These are phyloP conservation scores for Palythoa caribaeorum DNA, from an alignment of 92 coral and sea anemone genomes.

Conservation along the genomic window DNA sequence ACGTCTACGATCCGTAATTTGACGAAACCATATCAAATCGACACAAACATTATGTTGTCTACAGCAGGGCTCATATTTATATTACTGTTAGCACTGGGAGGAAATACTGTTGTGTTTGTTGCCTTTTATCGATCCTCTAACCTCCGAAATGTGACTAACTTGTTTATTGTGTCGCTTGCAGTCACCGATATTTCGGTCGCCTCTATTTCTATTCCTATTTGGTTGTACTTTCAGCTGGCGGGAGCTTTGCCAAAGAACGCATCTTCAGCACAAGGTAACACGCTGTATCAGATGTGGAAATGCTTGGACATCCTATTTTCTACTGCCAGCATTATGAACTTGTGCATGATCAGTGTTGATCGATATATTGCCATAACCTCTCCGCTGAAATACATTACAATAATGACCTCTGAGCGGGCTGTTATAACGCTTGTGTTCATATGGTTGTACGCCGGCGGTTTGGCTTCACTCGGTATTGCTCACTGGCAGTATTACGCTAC, in stretches of 20 bases:
- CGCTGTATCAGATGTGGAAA: constrained; percentile 66
- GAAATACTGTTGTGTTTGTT: constrained; percentile 75
- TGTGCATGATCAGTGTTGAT: constrained; percentile 85
- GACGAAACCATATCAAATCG: background rate
- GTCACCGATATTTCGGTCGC: constrained; percentile 84
- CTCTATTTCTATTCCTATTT: constrained; percentile 76
- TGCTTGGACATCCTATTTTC: constrained; percentile 85
- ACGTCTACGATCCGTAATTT: background rate
- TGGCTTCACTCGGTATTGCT: constrained; percentile 63
- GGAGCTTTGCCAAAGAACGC: constrained; percentile 54
- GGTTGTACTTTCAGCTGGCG: constrained; percentile 75
- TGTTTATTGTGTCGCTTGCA: constrained; percentile 83
- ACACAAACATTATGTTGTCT: constrained; percentile 45
- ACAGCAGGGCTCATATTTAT: constrained; percentile 64
- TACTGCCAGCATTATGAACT: constrained; percentile 90
- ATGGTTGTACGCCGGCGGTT: constrained; percentile 67
- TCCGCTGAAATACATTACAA: constrained; percentile 74
- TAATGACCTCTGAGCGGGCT: constrained; percentile 73
- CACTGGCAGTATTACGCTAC: constrained; percentile 63
- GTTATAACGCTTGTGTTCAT: constrained; percentile 58
- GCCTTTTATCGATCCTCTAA: constrained; percentile 87
- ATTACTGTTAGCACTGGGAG: constrained; percentile 67
- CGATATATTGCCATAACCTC: constrained; percentile 73
- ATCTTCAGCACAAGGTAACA: constrained; percentile 9
- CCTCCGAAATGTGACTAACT: constrained; percentile 76